Conservation (phyloP, 2,113 vertebrate species). For the Odontophorus gujanensis region DNA sequence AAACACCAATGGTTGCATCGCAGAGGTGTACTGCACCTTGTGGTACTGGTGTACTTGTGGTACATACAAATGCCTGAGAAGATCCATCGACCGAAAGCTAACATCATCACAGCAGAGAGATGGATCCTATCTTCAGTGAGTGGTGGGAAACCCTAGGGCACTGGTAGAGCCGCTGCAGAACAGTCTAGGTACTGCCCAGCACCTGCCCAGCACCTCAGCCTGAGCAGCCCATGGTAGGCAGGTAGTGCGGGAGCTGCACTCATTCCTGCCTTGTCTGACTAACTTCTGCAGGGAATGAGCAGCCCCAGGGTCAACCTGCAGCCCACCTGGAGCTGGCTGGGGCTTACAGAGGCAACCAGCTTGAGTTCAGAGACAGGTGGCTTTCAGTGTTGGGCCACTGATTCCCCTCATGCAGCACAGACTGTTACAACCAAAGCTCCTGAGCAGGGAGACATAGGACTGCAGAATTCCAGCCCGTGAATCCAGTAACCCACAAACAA, state of each 20-base stretch:
- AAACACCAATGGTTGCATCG: rapidly evolving
- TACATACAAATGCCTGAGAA: rapidly evolving
- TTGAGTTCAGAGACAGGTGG: neutral
- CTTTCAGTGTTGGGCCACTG: neutral
- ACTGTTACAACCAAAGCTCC: neutral
- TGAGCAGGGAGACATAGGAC: neutral
- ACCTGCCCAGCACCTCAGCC: neutral
- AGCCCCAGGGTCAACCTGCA: neutral
- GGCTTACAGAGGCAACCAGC: neutral
- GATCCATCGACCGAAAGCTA: neutral
- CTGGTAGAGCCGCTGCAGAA: neutral
- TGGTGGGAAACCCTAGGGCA: neutral
- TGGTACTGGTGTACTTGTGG: rapidly evolving
- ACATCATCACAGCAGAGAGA: rapidly evolving
- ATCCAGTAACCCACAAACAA: neutral
- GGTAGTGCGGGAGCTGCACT: neutral
- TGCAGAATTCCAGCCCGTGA: neutral
- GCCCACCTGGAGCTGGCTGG: neutral
- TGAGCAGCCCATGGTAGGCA: neutral
- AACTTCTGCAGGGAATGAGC: neutral
- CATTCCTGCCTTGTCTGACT: neutral
- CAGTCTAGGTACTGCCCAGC: neutral
- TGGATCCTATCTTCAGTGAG: rapidly evolving
- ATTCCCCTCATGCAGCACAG: neutral
- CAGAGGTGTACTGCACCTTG: rapidly evolving